phyloP scores from a whole-genome alignment of 2,113 vertebrate genomes.

The Heterocephalus glaber region DNA sequence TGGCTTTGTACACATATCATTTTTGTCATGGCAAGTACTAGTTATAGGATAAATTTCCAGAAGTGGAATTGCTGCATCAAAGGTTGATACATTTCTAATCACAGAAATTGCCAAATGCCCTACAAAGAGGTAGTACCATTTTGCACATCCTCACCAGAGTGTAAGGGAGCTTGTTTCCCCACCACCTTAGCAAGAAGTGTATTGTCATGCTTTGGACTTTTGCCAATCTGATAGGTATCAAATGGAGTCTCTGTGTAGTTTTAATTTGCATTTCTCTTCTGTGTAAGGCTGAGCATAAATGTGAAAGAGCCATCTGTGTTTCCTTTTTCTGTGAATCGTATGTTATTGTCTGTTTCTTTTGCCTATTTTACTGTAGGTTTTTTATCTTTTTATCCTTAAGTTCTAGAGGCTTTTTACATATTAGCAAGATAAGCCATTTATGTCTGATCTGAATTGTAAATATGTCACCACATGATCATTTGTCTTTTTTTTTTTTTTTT shows the following conservation, averaged over 20 bases:
- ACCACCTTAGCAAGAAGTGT: neutral
- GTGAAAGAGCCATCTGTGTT: neutral
- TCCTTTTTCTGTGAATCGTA: slow-evolving; percentile 6
- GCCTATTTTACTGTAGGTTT: neutral
- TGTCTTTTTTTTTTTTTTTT: neutral
- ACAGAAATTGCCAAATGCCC: neutral
- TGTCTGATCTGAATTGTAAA: slow-evolving; percentile 31
- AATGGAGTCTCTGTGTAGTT: neutral
- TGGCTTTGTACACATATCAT: neutral
- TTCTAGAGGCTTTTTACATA: neutral
- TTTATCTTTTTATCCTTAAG: slow-evolving; percentile 9
- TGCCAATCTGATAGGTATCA: slow-evolving; percentile 47
- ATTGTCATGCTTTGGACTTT: neutral
- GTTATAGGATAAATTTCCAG: neutral
- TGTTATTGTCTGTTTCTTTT: neutral
- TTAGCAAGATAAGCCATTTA: neutral
- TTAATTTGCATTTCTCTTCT: slow-evolving; percentile 56
- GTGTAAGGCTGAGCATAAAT: neutral
- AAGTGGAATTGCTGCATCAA: neutral
- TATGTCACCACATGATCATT: neutral
- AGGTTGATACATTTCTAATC: neutral
- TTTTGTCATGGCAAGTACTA: neutral
- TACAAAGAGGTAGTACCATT: neutral
- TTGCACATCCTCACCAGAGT: neutral
- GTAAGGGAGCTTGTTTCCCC: neutral